Percentiles rank a stretch among this genome's conserved stretches.
Evolutionary conservation across 2,888 invertebrate species (phyloP).

Genomic region (Latrodectus elegans): DNA sequence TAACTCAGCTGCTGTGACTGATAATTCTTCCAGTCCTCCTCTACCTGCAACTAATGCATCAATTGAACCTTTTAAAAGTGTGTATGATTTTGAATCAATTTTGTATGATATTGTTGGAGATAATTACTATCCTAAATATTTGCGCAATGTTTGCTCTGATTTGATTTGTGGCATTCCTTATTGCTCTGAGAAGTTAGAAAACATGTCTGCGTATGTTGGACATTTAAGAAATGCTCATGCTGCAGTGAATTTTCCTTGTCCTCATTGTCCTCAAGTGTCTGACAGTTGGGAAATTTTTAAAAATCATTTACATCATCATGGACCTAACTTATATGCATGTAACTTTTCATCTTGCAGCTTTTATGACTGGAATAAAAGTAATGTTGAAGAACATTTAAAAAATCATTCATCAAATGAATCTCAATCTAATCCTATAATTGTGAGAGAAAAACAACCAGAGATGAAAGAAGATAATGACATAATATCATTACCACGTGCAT

Average conservation of each 20-base stretch:
- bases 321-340: slow-evolving; percentile 52
- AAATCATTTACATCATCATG: slow-evolving; percentile 55
- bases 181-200: slow-evolving; percentile 28
- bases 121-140: slow-evolving; percentile 35
- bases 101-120: slow-evolving; percentile 29
- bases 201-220: slow-evolving; percentile 16
- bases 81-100: slow-evolving; percentile 15
- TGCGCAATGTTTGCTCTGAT: slow-evolving; percentile 16
- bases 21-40: not conserved
- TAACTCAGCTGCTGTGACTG: not conserved
- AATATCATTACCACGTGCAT: slow-evolving; percentile 6
- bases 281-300: slow-evolving; percentile 23
- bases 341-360: slow-evolving; percentile 17
- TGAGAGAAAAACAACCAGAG: slow-evolving; percentile 4
- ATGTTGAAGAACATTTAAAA: slow-evolving; percentile 31
- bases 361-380: slow-evolving; percentile 31
- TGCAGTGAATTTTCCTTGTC: slow-evolving; percentile 48
- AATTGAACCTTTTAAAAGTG: not conserved
- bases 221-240: slow-evolving; percentile 44
- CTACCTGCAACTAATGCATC: not conserved
- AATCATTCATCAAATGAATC: not conserved
- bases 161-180: slow-evolving; percentile 44
- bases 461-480: not conserved
- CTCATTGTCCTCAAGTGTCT: slow-evolving; percentile 36
- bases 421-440: not conserved